phyloP scores from a whole-genome alignment of 2,113 vertebrate species.

The Poicephalus meyeri region DNA sequence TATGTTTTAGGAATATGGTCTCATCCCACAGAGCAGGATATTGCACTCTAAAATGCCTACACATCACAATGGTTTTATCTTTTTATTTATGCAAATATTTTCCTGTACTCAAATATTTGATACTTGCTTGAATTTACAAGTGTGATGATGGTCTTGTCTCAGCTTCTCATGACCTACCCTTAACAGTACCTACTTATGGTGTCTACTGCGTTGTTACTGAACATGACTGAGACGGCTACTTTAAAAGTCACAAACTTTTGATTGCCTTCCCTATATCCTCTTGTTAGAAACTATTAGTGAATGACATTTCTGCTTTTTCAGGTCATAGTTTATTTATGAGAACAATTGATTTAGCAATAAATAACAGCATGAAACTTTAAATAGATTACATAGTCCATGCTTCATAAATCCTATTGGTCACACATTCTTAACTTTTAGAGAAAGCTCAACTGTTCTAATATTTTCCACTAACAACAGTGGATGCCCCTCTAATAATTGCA shows the following conservation, averaged over 20 bases:
- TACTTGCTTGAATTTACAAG: not conserved
- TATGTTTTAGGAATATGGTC: not conserved
- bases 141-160: not conserved
- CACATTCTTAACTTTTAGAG: slow-evolving; percentile 20
- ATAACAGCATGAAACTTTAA: slow-evolving; percentile 49
- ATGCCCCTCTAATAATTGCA: not conserved
- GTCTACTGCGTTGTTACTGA: not conserved
- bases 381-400: not conserved
- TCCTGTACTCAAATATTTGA: not conserved
- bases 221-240: not conserved
- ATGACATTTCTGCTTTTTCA: slow-evolving; percentile 43
- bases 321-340: slow-evolving; percentile 53
- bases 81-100: not conserved
- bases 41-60: not conserved
- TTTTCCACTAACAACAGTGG: not conserved
- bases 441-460: not conserved
- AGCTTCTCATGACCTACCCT: not conserved
- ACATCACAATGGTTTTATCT: not conserved
- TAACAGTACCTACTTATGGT: not conserved
- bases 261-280: not conserved
- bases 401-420: slow-evolving; percentile 47
- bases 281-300: slow-evolving; percentile 10
- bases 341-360: slow-evolving; percentile 64
- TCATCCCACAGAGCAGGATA: not conserved
- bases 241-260: not conserved